These are phyloP conservation scores for Cinclus cinclus DNA, from an alignment of 2,113 vertebrate species.

Conservation along the genomic window DNA sequence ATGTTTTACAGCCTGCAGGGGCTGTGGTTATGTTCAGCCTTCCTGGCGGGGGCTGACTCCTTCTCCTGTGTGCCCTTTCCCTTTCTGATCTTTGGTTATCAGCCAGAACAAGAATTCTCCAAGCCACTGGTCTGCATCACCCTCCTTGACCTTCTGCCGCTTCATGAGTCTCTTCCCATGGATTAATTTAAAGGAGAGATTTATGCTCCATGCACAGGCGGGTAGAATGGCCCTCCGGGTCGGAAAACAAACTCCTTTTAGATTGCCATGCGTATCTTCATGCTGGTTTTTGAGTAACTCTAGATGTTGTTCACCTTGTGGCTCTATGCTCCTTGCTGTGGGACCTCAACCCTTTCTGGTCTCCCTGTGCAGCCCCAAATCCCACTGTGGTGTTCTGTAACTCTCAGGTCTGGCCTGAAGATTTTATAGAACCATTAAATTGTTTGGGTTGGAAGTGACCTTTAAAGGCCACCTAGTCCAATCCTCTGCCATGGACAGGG, in stretches of 20 bases:
- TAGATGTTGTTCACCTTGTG: not conserved
- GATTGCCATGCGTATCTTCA: not conserved
- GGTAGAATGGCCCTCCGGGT: not conserved
- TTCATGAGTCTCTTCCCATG: not conserved
- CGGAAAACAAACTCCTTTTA: not conserved
- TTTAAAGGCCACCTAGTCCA: not conserved
- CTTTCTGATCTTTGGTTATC: not conserved
- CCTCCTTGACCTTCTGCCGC: not conserved
- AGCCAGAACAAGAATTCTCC: not conserved
- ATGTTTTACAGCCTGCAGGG: fast-evolving
- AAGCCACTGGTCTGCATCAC: constrained; percentile 24
- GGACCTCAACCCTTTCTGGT: not conserved
- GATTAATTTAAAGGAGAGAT: constrained; percentile 12
- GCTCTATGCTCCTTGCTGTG: not conserved
- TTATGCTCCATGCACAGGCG: fast-evolving
- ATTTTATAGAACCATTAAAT: not conserved
- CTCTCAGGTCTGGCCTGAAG: not conserved
- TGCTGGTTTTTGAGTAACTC: not conserved
- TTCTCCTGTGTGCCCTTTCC: not conserved
- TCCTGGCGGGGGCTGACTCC: fast-evolving
- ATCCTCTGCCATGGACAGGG: not conserved
- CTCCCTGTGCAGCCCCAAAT: fast-evolving
- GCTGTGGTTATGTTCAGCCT: not conserved
- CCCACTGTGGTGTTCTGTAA: fast-evolving
- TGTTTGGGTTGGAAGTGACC: not conserved